These are phyloP conservation scores for Drosophila birchii DNA, from an alignment of 2,888 invertebrate genomes.

Conservation along the genomic window DNA sequence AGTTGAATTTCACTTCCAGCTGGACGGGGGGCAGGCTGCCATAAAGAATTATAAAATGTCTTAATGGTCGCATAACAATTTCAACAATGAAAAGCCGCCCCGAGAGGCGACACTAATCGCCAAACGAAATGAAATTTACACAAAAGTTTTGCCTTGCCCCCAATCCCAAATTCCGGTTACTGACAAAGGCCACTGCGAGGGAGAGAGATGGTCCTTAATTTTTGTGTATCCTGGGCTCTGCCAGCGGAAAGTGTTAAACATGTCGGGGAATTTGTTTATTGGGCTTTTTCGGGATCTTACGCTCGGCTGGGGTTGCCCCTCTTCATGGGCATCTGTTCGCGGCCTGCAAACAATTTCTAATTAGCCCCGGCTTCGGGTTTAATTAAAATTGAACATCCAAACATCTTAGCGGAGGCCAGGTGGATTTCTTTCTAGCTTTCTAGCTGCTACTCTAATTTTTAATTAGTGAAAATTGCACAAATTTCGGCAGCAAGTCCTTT, in stretches of 20 bases:
- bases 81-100: slow-evolving; percentile 67
- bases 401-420: slow-evolving; percentile 24
- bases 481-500: slow-evolving; percentile 48
- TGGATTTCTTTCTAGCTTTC: slow-evolving; percentile 47
- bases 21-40: neutral
- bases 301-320: neutral
- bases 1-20: slow-evolving; percentile 54
- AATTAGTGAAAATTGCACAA: slow-evolving; percentile 78
- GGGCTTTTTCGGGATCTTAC: slow-evolving; percentile 55
- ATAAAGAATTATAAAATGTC: slow-evolving; percentile 81
- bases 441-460: slow-evolving; percentile 69
- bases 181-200: slow-evolving; percentile 70
- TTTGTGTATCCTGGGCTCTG: slow-evolving; percentile 60
- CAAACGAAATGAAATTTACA: slow-evolving; percentile 82
- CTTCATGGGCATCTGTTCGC: slow-evolving; percentile 63
- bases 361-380: slow-evolving; percentile 69
- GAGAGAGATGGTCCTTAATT: slow-evolving; percentile 62
- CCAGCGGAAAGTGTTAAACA: slow-evolving; percentile 82
- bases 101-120: slow-evolving; percentile 80
- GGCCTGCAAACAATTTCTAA: slow-evolving; percentile 70
- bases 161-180: neutral
- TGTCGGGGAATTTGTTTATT: slow-evolving; percentile 82
- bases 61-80: slow-evolving; percentile 78
- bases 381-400: slow-evolving; percentile 75
- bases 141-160: slow-evolving; percentile 56